Percentiles rank a stretch among this genome's conserved stretches.
These are phyloP conservation scores for Pituophis catenifer DNA, from an alignment of 2,113 vertebrate genomes.

Conservation along the genomic window DNA sequence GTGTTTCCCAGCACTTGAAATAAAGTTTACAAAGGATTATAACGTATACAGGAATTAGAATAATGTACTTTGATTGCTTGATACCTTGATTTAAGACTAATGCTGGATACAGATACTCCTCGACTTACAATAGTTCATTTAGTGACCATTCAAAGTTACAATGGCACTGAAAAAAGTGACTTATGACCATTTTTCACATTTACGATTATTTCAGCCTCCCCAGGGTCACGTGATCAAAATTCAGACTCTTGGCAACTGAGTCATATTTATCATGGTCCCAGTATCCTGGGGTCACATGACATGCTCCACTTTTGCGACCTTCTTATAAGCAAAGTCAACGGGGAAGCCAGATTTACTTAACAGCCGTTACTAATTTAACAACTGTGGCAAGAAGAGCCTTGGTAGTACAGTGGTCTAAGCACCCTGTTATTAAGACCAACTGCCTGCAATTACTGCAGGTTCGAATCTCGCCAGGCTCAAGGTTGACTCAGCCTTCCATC, in stretches of 20 bases:
- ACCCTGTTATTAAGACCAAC: too few species aligned
- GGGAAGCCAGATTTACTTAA: neutral
- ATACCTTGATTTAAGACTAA: constrained; percentile 12
- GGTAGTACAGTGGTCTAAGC: too few species aligned
- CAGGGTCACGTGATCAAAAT: neutral
- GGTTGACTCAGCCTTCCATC: too few species aligned
- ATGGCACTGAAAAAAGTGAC: neutral
- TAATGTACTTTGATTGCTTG: neutral
- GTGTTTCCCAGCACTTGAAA: neutral
- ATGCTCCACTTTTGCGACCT: neutral
- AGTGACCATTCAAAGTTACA: neutral
- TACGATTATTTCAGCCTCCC: neutral
- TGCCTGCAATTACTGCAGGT: too few species aligned
- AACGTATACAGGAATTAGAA: neutral
- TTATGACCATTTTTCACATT: neutral
- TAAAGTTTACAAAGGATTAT: neutral
- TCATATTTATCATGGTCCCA: neutral
- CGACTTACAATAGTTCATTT: neutral
- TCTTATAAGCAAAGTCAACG: neutral
- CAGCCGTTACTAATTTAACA: neutral
- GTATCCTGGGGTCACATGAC: neutral
- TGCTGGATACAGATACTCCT: neutral
- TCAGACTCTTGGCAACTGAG: neutral
- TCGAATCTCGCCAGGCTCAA: too few species aligned
- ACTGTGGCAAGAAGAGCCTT: neutral